Evolutionary conservation across 2,888 invertebrate genomes (phyloP).

Genomic region (Tetranychus piercei): DNA sequence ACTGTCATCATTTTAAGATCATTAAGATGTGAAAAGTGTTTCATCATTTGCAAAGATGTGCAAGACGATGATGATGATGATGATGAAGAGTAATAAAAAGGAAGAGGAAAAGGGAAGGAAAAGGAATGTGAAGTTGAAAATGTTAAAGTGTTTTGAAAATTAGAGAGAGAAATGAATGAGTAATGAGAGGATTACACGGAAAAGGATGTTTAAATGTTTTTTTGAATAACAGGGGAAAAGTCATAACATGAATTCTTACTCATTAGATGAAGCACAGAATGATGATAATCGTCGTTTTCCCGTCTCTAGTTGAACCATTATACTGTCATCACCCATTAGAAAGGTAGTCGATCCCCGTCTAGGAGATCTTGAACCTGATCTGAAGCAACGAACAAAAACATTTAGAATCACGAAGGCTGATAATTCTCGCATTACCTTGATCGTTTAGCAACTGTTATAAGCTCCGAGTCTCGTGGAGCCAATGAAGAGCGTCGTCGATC

Average conservation of each 20-base stretch:
- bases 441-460: background rate
- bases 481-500: conserved; percentile 1
- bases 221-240: too few species aligned
- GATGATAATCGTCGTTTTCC: conserved; percentile 12
- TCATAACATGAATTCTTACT: background rate
- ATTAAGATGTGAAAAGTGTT: background rate
- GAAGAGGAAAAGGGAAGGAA: background rate
- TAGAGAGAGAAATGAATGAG: too few species aligned
- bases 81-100: conserved; percentile 5
- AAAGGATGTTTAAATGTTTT: too few species aligned
- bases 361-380: conserved; percentile 13
- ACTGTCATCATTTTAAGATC: background rate
- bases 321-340: conserved; percentile 9
- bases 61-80: too few species aligned
- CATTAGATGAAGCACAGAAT: conserved; percentile 13
- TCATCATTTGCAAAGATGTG: background rate
- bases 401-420: background rate
- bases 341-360: conserved; percentile 5
- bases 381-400: background rate
- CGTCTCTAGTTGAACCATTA: conserved; percentile 10
- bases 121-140: background rate
- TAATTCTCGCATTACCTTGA: background rate
- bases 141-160: too few species aligned
- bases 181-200: too few species aligned
- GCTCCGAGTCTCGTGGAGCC: conserved; percentile 4